These are phyloP conservation scores for Drosophila multiciliata DNA, from an alignment of 2,888 invertebrate species.

Conservation along the genomic window DNA sequence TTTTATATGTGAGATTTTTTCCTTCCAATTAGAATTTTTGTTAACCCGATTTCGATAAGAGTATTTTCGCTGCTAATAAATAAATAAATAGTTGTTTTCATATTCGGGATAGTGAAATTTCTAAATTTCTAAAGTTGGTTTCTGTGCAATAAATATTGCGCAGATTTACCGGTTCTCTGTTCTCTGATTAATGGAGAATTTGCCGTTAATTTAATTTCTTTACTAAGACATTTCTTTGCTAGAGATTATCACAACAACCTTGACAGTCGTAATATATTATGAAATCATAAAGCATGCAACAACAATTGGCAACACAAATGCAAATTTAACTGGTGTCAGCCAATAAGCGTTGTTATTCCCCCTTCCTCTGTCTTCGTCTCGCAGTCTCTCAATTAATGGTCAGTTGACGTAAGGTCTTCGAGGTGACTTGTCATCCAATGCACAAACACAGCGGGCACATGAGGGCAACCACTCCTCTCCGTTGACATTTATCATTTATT, in stretches of 20 bases:
- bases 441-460: slow-evolving; percentile 37
- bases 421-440: slow-evolving; percentile 33
- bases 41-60: not conserved
- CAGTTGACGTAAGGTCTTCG: slow-evolving; percentile 47
- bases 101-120: slow-evolving; percentile 38
- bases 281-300: slow-evolving; percentile 51
- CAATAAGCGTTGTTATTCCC: slow-evolving; percentile 15
- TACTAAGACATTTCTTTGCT: slow-evolving; percentile 29
- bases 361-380: slow-evolving; percentile 7
- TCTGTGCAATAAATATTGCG: not conserved
- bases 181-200: slow-evolving; percentile 20
- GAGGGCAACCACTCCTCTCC: slow-evolving; percentile 32
- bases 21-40: not conserved
- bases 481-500: slow-evolving; percentile 20
- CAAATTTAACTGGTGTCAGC: slow-evolving; percentile 26
- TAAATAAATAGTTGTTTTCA: not conserved
- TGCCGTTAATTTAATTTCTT: slow-evolving; percentile 33
- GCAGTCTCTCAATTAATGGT: slow-evolving; percentile 25
- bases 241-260: slow-evolving; percentile 31
- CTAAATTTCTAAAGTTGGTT: slow-evolving; percentile 16
- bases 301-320: slow-evolving; percentile 26
- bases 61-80: not conserved
- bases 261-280: slow-evolving; percentile 20
- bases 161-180: slow-evolving; percentile 53
- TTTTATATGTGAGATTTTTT: not conserved